phyloP scores from a whole-genome alignment of 1,140 invertebrate species.

The Ridgeia piscesae region DNA sequence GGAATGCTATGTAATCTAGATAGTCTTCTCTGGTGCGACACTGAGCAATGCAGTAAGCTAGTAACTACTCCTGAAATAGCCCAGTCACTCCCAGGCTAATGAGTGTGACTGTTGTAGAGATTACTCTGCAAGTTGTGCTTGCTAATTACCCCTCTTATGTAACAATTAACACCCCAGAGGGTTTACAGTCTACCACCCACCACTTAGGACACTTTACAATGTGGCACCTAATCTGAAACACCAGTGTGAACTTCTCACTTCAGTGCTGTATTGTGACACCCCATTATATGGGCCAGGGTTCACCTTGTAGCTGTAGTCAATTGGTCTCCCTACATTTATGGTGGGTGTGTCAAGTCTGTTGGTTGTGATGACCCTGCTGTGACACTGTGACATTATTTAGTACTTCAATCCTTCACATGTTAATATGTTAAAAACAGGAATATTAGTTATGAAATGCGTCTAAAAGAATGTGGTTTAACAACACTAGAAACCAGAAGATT shows the following conservation, averaged over 20 bases:
- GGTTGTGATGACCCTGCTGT: background rate
- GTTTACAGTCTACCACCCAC: background rate
- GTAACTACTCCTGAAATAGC: background rate
- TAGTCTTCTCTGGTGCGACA: background rate
- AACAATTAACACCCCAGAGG: background rate
- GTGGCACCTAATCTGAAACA: background rate
- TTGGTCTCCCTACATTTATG: background rate
- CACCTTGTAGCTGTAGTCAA: background rate
- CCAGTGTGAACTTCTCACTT: background rate
- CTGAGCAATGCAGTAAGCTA: background rate
- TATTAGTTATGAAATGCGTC: no score
- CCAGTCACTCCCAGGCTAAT: background rate
- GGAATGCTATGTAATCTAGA: background rate
- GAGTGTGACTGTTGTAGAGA: background rate
- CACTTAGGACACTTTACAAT: background rate
- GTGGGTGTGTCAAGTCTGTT: background rate
- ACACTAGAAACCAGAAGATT: no score
- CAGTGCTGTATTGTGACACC: background rate
- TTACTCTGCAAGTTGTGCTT: background rate
- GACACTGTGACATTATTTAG: background rate
- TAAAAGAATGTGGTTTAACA: no score
- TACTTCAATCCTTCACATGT: background rate
- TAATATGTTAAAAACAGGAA: background rate
- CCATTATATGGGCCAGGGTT: background rate
- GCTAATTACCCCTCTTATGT: background rate